A percentile compares a stretch with the other conserved stretches of the same genome.
phyloP scores from a whole-genome alignment of 2,888 invertebrate species.

The Andrena bicolor region DNA sequence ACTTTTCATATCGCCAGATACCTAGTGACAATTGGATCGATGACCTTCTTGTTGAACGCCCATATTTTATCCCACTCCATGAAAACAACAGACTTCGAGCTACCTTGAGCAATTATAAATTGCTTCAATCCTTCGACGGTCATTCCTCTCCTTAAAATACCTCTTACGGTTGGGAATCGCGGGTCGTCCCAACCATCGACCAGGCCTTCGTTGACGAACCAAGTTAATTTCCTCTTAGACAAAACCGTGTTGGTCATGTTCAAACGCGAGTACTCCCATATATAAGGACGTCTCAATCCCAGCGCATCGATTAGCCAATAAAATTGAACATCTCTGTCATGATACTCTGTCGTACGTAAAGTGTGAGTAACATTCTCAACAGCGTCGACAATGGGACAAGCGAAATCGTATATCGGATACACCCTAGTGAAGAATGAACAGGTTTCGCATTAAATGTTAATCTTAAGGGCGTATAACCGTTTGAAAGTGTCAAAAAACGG shows the following conservation, averaged over 20 bases:
- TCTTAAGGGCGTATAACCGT: too few relatives aligned
- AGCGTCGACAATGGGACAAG: conserved; percentile 99
- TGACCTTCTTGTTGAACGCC: conserved; percentile 99
- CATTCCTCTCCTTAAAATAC: conserved; percentile 97
- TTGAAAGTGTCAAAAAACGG: too few relatives aligned
- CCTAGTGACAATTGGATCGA: conserved; percentile 97
- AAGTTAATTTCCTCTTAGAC: conserved; percentile 98
- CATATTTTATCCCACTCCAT: conserved; percentile 99
- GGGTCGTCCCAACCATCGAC: conserved; percentile 99
- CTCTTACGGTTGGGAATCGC: conserved; percentile 98
- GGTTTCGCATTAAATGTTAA: not conserved
- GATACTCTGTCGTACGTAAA: conserved; percentile 98
- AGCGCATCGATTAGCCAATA: conserved; percentile 98
- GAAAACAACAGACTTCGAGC: conserved; percentile 97
- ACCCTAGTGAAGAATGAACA: conserved; percentile 87
- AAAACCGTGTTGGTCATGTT: conserved; percentile 99
- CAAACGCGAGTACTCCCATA: conserved; percentile 97
- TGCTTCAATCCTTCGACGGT: conserved; percentile 98
- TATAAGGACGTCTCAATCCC: conserved; percentile 94
- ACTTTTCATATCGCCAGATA: conserved; percentile 85
- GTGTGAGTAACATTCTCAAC: conserved; percentile 99
- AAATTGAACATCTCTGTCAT: conserved; percentile 98
- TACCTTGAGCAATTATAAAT: conserved; percentile 99
- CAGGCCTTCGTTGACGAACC: conserved; percentile 97
- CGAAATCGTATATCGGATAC: conserved; percentile 99